Percentiles rank a stretch among this genome's conserved stretches.
phyloP scores from a whole-genome alignment of 2,113 vertebrate genomes.

The Nesogale talazaci region DNA sequence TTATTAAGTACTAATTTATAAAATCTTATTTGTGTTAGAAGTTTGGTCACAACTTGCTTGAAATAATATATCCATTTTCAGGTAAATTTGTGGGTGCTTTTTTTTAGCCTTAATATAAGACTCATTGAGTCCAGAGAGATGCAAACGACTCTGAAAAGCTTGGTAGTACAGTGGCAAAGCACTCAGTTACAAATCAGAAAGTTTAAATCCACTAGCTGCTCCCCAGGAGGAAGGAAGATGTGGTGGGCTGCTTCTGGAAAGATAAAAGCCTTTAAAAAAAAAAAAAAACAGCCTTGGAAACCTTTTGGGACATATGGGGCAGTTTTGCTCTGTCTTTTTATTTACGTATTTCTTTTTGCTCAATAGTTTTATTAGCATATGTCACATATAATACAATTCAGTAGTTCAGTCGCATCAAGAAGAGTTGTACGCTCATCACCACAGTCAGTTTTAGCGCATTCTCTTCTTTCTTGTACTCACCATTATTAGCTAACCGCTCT shows the following conservation, averaged over 20 bases:
- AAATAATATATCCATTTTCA: not conserved
- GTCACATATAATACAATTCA: too few relatives aligned
- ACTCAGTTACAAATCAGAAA: too few relatives aligned
- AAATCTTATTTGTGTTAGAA: constrained; percentile 51
- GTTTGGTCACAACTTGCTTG: constrained; percentile 10
- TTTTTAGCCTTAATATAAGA: not conserved
- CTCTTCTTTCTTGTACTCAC: too few relatives aligned
- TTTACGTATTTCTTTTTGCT: too few relatives aligned
- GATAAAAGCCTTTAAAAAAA: not conserved
- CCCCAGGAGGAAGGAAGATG: not conserved
- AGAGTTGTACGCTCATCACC: too few relatives aligned
- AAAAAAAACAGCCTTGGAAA: not conserved
- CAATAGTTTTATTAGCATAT: too few relatives aligned
- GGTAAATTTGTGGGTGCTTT: constrained; percentile 31
- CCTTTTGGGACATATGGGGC: too few relatives aligned
- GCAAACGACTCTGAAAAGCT: not conserved
- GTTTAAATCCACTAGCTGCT: not conserved
- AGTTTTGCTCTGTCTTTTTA: too few relatives aligned
- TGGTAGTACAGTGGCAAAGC: too few relatives aligned
- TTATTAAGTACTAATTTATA: constrained; percentile 31
- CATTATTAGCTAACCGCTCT: too few relatives aligned
- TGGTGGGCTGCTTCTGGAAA: not conserved
- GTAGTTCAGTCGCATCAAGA: too few relatives aligned
- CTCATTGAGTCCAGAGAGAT: constrained; percentile 16
- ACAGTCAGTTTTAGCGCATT: too few relatives aligned